Base-by-base conservation (phyloP, 92 coral and sea anemone genomes). In the Epizoanthus rinbou region DNA sequence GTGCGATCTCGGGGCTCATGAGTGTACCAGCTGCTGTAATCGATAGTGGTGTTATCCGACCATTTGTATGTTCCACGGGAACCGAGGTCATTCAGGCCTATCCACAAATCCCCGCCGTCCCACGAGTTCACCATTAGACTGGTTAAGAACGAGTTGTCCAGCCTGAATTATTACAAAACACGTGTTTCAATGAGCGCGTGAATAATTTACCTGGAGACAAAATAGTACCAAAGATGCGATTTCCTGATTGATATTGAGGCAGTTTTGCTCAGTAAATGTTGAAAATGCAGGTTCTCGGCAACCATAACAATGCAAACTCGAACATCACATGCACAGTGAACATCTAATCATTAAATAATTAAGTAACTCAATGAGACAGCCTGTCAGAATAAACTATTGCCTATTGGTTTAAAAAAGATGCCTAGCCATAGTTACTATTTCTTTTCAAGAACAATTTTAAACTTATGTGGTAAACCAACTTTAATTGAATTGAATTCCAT, bases 71-170 rank as follows among this genome's bases (percentile, higher is more conserved):
- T 83, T 3, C 95, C 93, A 47, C 87, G 92, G 69, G 76, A 76
- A 11, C 69, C 75, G 1, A 68, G 45, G 74, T 93, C 98, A 53
- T 90, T 85, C 8, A 93, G 85, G 13, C 98, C 98, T 6, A 91
- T 91, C 98, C 98, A 93, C 14, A 93, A 10, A 45, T 92, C 95
- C 8, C 91, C 98, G 23, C 87, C 91, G 79, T 93, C 95, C 98
- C 98, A 93, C 74, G 98, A 93, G 80, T 86, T 68, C 45, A 93
- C 89, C 69, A 93, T 80, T 11, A 91, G 75, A 57, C 91, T 84
- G 23, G 95, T 93, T 71, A 91, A 75, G 21, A 93, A 35, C 35
- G 91, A 53, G 78, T 90, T 91, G 47, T 89, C 95, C 25, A 69
- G 50, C 56, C 98, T 93, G 35, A 64, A 19, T 6, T 47, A 6